Percentiles rank a stretch among this genome's conserved stretches.
phyloP scores from a whole-genome alignment of 2,888 invertebrate species.

The Macaria notata region DNA sequence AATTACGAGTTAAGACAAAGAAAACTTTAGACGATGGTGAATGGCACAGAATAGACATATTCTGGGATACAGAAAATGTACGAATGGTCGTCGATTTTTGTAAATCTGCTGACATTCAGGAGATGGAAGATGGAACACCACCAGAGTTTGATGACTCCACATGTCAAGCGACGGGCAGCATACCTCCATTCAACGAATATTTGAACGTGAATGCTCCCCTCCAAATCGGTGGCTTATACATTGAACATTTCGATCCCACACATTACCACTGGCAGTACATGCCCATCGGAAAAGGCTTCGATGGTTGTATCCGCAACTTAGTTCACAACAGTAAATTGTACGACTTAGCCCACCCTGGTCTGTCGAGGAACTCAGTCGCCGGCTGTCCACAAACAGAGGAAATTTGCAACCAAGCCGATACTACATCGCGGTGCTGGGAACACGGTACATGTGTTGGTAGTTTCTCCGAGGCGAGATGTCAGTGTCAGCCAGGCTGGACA shows the following conservation, averaged over 20 bases:
- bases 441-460: slow-evolving; percentile 97
- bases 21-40: slow-evolving; percentile 96
- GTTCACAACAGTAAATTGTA: slow-evolving; percentile 98
- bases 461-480: slow-evolving; percentile 93
- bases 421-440: slow-evolving; percentile 93
- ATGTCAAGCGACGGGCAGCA: slow-evolving; percentile 94
- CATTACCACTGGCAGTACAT: slow-evolving; percentile 95
- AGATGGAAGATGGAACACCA: slow-evolving; percentile 94
- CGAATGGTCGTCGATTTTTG: slow-evolving; percentile 97
- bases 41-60: slow-evolving; percentile 98
- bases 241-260: slow-evolving; percentile 94
- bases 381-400: slow-evolving; percentile 98
- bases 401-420: slow-evolving; percentile 93
- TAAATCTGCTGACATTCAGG: slow-evolving; percentile 93
- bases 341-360: slow-evolving; percentile 96
- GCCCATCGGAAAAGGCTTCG: slow-evolving; percentile 95
- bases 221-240: slow-evolving; percentile 96
- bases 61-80: slow-evolving; percentile 97
- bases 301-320: slow-evolving; percentile 97
- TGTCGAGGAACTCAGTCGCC: slow-evolving; percentile 91
- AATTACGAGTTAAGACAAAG: slow-evolving; percentile 91
- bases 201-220: slow-evolving; percentile 97
- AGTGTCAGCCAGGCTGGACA: slow-evolving; percentile 97
- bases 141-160: slow-evolving; percentile 94
- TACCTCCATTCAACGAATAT: slow-evolving; percentile 97